These are phyloP conservation scores for Frieseomelitta varia DNA, from an alignment of 1,140 invertebrate species.

Conservation along the genomic window DNA sequence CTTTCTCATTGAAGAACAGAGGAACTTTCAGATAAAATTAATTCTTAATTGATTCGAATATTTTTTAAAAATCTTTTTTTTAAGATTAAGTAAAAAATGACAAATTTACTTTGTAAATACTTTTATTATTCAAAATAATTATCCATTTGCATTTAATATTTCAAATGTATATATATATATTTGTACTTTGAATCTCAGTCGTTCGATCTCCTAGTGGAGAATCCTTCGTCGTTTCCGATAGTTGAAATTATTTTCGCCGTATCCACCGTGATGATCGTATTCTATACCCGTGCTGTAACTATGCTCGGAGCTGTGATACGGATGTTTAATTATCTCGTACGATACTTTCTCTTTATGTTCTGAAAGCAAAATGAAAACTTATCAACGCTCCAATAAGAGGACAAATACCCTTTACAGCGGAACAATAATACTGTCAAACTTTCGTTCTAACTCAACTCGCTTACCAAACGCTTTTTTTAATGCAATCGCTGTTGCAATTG, in stretches of 20 bases:
- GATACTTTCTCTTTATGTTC: constrained; percentile 87
- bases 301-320: constrained; percentile 89
- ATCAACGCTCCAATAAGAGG: background rate
- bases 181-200: background rate
- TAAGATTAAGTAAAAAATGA: background rate
- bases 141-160: background rate
- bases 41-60: background rate
- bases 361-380: constrained; percentile 53
- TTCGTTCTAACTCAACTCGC: constrained; percentile 9
- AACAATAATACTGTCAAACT: no score
- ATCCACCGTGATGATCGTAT: constrained; percentile 85
- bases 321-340: constrained; percentile 92
- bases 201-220: no score
- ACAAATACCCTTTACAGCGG: background rate
- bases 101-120: background rate
- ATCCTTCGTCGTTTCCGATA: constrained; percentile 25
- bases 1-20: no score
- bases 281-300: constrained; percentile 90
- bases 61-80: no score
- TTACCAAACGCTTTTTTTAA: constrained; percentile 87
- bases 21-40: no score
- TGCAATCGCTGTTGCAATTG: constrained; percentile 88
- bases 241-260: constrained; percentile 75
- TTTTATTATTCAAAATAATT: background rate
- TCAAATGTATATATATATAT: background rate